Evolutionary conservation across 2,888 invertebrate species (phyloP).

Genomic region (Chymomyza procnemis): DNA sequence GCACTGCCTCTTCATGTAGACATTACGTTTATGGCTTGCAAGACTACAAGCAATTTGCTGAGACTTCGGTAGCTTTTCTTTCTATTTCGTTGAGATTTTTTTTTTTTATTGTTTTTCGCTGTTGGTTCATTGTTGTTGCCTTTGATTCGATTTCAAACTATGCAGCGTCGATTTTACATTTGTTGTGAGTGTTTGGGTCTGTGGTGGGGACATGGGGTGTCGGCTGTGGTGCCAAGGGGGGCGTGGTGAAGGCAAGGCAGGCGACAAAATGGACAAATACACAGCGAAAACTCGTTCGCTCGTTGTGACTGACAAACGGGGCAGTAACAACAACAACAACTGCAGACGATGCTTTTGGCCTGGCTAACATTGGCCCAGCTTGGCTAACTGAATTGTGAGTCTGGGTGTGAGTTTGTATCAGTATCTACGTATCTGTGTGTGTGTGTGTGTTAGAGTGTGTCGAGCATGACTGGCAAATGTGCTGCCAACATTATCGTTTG

Average conservation of each 20-base stretch:
- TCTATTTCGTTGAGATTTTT: background rate
- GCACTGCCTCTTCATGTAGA: too few relatives aligned
- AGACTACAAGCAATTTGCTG: background rate
- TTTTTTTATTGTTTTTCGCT: conserved; percentile 23
- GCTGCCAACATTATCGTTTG: conserved; percentile 72
- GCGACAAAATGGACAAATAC: conserved; percentile 66
- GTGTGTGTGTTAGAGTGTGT: background rate
- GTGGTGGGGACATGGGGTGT: background rate
- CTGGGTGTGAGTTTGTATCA: background rate
- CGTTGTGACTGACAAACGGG: conserved; percentile 14
- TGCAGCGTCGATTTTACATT: conserved; percentile 24
- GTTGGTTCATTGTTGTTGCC: conserved; percentile 40
- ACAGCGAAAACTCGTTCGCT: conserved; percentile 63
- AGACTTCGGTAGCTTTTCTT: background rate
- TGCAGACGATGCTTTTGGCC: background rate
- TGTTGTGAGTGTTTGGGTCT: conserved; percentile 21
- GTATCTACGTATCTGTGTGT: background rate
- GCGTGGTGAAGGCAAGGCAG: conserved; percentile 47
- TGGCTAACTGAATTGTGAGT: conserved; percentile 51
- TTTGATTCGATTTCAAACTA: conserved; percentile 70
- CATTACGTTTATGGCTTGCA: background rate
- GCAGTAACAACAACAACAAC: background rate
- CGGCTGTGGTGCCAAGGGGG: background rate
- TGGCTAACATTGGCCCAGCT: conserved; percentile 30
- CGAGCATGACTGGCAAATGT: conserved; percentile 70